Evolutionary conservation across 2,797 vertebrate species (phyloP), one percentile per base, ranked within the genome.

Genomic region (Sternarchorhynchus goeldii): DNA sequence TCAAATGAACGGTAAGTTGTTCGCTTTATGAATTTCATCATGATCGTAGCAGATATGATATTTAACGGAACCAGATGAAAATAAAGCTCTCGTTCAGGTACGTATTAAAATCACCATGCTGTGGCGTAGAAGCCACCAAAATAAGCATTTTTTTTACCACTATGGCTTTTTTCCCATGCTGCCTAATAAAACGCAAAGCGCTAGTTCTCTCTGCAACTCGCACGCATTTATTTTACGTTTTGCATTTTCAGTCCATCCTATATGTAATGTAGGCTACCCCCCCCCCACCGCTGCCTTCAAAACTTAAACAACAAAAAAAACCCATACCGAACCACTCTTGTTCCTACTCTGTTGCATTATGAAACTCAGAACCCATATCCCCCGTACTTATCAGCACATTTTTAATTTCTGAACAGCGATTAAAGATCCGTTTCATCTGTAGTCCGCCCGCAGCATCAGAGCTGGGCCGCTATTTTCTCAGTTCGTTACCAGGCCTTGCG

Each of bases 1-100:
- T 62, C 20, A 58, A 63, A 75, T 16, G 68, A 45, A 21, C 53
- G 1, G 64, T 53, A 5, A 14, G 58, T 65, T 50, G 58, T 76
- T 76, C 14, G 59, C 25, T 20, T 2, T n/a, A 25, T 10, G 6
- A n/a, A 62, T 76, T 32, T 69, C 6, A 75, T 16, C 50, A 66
- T 65, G 25, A 72, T 64, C 7, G 65, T 34, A 57, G 20, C 39
- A 6, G 6, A 64, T 5, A 6, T 6, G 20, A 36, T 65, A 34
- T 63, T 32, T 17, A 39, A 64, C 6, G 36, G 36, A 39, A n/a
- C 6, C 31, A n/a, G 31, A 36, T 64, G 6, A 64, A 34, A 31
- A n/a, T 64, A 39, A 64, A n/a, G 63, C 17, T 39, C 34, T 14
- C 2, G 7, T 39, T 65, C 63, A 20, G 8, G 34, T 65, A 5